Percentiles rank a stretch among this genome's conserved stretches.
phyloP scores from a whole-genome alignment of 1,140 invertebrate genomes.

The Elysia chlorotica region DNA sequence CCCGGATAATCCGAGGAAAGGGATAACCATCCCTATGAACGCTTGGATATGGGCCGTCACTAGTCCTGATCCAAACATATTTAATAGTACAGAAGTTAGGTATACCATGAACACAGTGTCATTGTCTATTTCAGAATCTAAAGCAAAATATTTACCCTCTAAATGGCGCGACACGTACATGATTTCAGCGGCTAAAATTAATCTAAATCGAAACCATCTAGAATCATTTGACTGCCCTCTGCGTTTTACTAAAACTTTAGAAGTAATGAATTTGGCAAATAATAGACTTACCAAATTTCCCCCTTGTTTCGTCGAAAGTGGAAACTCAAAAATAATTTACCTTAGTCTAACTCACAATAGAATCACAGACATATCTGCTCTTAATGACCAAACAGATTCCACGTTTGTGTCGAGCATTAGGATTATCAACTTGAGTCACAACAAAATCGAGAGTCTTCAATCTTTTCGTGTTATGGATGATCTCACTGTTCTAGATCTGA shows the following conservation, averaged over 20 bases:
- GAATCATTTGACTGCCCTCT: constrained; percentile 9
- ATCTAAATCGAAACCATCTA: constrained; percentile 8
- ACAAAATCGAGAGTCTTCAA: constrained; percentile 10
- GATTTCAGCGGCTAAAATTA: background rate
- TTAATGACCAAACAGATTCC: background rate
- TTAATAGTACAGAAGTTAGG: constrained; percentile 12
- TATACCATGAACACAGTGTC: constrained; percentile 8
- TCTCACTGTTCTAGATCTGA: constrained; percentile 17
- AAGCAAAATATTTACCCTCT: background rate
- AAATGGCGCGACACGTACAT: background rate
- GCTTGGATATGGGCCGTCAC: constrained; percentile 23
- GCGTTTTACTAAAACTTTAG: background rate
- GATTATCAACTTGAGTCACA: constrained; percentile 23
- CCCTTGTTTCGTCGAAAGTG: constrained; percentile 7
- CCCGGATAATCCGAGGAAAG: background rate
- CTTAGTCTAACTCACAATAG: constrained; percentile 21
- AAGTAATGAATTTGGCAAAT: constrained; percentile 19
- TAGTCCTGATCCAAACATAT: background rate
- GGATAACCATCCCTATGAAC: constrained; percentile 15
- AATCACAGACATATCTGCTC: background rate
- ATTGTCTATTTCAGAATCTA: constrained; percentile 5
- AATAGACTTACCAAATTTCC: constrained; percentile 21
- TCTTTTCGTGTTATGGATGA: background rate
- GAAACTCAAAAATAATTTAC: background rate
- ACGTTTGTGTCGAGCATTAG: background rate